Base-by-base conservation (phyloP, 2,113 vertebrate genomes). In the Xiphophorus couchianus region DNA sequence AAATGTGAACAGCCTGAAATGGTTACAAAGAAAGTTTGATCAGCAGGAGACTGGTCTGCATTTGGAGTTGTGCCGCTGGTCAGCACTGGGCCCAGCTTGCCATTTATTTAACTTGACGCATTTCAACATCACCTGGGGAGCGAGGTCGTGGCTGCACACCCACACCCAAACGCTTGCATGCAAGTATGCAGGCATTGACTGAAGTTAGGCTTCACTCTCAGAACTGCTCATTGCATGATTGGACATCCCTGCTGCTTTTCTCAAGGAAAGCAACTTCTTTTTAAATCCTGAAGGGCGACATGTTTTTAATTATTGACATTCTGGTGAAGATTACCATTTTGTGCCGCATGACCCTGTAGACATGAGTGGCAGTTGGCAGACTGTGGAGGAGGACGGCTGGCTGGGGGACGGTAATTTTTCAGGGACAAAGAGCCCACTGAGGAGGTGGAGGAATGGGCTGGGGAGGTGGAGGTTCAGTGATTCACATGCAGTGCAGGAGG, bases 401-500 rank as follows among this genome's bases (percentile, higher is more conserved):
- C 76, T 71, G 14, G 60, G 42, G 81, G 62, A 61, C 31, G 76
- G 31, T 13, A 25, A 73, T 60, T 83, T 91, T 83, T 90, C 77
- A 78, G 83, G 83, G 86, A 89, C 92, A 88, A 87, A 78, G 81
- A 80, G 75, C n/a, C 73, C 28, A 84, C 76, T 74, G 74, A 90
- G 60, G 82, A 80, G 80, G 66, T 60, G 74, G 82, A 81, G 69
- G 68, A 80, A 76, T 11, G 33, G 75, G 73, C 78, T 91, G 65
- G 67, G 80, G 85, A 84, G 84, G 74, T 77, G 83, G 78, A 79
- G 76, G 80, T 69, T 88, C 79, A 71, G 86, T 94, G 94, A 97
- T 97, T 97, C 95, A 93, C 91, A 96, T 96, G 95, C 95, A 94
- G 86, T 77, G 77, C 93, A 95, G 95, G 93, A 96, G 90, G 91